These are phyloP conservation scores for Berghia stephanieae DNA, from an alignment of 1,140 invertebrate species.

Conservation along the genomic window DNA sequence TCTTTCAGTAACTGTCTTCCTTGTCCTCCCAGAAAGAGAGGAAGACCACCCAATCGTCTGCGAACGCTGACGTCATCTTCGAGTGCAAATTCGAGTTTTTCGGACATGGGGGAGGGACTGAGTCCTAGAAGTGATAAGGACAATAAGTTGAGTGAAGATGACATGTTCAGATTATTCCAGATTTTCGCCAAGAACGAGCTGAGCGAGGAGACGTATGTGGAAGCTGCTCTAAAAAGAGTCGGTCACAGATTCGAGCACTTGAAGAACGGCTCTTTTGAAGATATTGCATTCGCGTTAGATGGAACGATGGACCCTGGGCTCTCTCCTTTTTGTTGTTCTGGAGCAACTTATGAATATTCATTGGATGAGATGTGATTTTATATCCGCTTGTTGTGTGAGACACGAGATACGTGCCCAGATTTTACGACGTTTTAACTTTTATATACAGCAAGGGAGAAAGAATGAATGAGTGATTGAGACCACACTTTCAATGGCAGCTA, in stretches of 20 bases:
- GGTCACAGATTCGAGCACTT: background rate
- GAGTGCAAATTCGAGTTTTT: background rate
- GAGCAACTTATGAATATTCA: background rate
- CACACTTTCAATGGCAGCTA: no score
- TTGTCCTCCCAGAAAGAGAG: no score
- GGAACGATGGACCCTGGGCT: background rate
- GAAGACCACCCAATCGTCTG: background rate
- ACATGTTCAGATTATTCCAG: constrained; percentile 20
- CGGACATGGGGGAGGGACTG: background rate
- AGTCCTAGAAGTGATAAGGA: background rate
- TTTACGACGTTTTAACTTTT: no score
- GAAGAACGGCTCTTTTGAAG: no score
- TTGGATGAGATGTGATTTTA: background rate
- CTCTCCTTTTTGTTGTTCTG: background rate
- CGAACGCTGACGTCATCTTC: constrained; percentile 4
- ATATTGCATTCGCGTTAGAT: background rate
- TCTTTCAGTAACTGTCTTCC: no score
- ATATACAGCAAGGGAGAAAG: no score
- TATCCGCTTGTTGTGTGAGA: no score
- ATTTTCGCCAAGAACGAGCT: constrained; percentile 38
- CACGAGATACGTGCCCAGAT: no score
- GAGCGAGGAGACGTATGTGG: constrained; percentile 29
- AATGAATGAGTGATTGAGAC: no score
- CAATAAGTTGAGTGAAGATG: background rate
- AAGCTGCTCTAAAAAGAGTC: constrained; percentile 21